A percentile compares a stretch with the other conserved stretches of the same genome.
Evolutionary conservation across 2,888 invertebrate species (phyloP).

Genomic region (Seladonia tumulorum): DNA sequence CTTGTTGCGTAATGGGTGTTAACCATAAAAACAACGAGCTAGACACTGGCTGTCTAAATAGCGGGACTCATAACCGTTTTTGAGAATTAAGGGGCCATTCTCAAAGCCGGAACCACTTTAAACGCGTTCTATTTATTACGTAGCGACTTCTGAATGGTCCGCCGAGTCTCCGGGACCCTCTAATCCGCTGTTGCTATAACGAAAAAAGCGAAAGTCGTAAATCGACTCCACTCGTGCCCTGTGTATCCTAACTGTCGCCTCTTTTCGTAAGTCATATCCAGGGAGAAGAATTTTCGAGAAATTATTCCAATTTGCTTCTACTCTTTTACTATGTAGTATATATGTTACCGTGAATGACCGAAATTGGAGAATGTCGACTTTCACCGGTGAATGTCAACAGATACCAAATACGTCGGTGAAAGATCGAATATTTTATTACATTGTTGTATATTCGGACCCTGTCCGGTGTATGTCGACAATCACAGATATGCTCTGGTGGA

Average conservation of each 20-base stretch:
- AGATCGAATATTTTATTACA: too few species aligned
- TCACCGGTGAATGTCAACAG: too few species aligned
- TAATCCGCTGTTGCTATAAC: not conserved
- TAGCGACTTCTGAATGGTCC: not conserved
- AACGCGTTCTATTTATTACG: not conserved
- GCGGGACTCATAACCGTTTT: conserved; percentile 3
- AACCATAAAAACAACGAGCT: conserved; percentile 41
- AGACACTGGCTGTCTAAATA: not conserved
- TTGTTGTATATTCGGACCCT: too few species aligned
- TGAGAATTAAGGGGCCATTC: conserved; percentile 8
- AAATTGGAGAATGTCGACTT: too few species aligned
- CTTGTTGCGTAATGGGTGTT: conserved; percentile 47
- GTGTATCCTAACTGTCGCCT: not conserved
- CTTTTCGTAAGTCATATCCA: not conserved
- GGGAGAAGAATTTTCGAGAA: not conserved
- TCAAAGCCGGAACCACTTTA: not conserved
- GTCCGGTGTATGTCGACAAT: too few species aligned
- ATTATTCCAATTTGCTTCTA: not conserved
- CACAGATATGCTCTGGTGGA: too few species aligned
- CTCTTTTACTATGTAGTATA: too few species aligned
- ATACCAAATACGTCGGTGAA: too few species aligned
- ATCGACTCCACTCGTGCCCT: not conserved
- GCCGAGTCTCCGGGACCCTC: not conserved
- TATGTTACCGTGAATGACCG: too few species aligned
- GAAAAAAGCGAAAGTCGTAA: not conserved